Evolutionary conservation across 2,113 vertebrate species (phyloP).

Genomic region (Azemiops feae): DNA sequence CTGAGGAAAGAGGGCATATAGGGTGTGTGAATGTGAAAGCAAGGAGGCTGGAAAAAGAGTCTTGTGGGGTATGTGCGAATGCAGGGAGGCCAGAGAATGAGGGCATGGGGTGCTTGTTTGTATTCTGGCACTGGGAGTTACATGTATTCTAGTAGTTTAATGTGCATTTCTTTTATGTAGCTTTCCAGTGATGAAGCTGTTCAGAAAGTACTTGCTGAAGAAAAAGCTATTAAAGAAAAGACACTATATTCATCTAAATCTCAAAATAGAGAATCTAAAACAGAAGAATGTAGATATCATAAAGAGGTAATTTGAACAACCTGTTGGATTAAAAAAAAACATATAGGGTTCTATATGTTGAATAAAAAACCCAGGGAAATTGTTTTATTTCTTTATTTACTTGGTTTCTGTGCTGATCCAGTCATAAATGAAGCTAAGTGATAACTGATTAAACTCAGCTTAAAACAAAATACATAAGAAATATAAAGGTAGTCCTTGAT

Average conservation of each 20-base stretch:
- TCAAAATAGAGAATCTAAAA: slow-evolving; percentile 74
- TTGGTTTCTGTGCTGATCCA: background rate
- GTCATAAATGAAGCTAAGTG: background rate
- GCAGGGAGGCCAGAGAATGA: too few species aligned
- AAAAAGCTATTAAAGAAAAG: slow-evolving; percentile 76
- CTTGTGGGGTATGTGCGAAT: background rate
- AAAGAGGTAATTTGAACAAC: slow-evolving; percentile 66
- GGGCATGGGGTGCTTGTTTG: background rate
- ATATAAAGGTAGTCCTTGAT: background rate
- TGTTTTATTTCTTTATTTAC: background rate
- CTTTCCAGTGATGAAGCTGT: slow-evolving; percentile 91
- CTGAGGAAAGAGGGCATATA: background rate
- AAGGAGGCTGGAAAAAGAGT: background rate
- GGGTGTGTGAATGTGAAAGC: background rate
- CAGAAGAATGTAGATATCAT: slow-evolving; percentile 64
- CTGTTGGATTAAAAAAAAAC: rapidly evolving
- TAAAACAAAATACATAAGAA: background rate
- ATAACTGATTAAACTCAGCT: background rate
- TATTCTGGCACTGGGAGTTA: background rate
- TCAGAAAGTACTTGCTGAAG: slow-evolving; percentile 83
- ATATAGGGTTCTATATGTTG: background rate
- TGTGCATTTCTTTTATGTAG: slow-evolving; percentile 61
- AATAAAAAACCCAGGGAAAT: background rate
- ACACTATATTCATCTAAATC: slow-evolving; percentile 68
- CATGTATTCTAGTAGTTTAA: background rate